Evolutionary conservation across 2,888 invertebrate species (phyloP), one percentile per base, ranked within the genome.

Genomic region (Caprella mutica): DNA sequence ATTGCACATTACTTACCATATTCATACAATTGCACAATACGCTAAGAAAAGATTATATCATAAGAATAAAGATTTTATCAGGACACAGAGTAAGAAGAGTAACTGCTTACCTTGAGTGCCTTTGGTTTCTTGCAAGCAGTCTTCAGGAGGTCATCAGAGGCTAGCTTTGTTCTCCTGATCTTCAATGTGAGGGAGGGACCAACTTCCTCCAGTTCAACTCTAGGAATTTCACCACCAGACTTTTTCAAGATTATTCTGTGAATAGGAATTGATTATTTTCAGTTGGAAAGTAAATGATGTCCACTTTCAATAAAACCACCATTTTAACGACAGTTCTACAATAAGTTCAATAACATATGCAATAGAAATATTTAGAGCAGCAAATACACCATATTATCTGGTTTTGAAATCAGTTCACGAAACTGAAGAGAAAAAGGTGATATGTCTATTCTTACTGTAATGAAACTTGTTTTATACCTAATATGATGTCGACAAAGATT

Each of bases 201-300:
- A 69, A 93, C 91, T 77, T 92, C 91, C 72, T 84, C 83, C 51
- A 98, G 75, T 75, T 97, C 96, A 65, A 94, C 83, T 66, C 92
- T 80, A 0, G 97, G 97, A 52, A 83, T 85, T 68, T 82, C 81
- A 65, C 82, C 81, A 0, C 92, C 93, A 65, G 94, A 93, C 72
- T 96, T 97, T 71, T 94, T 93, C 50, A 96, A 72, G 51, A 80
- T 69, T 65, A 91, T 82, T 73, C 87, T 88, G 70, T 8, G 8
- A n/a, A 42, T 35, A 35, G n/a, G 12, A 35, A n/a, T n/a, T n/a
- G n/a, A n/a, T 35, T 35, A 35, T 35, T 12, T 9, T 35, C 35
- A 35, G 12, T 14, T 12, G n/a, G 9, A n/a, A 35, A n/a, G 35
- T 14, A 35, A 35, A 35, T 12, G 35, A 12, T 14, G n/a, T 35